Conservation (phyloP, 2,797 vertebrate genomes). For the Emys orbicularis region DNA sequence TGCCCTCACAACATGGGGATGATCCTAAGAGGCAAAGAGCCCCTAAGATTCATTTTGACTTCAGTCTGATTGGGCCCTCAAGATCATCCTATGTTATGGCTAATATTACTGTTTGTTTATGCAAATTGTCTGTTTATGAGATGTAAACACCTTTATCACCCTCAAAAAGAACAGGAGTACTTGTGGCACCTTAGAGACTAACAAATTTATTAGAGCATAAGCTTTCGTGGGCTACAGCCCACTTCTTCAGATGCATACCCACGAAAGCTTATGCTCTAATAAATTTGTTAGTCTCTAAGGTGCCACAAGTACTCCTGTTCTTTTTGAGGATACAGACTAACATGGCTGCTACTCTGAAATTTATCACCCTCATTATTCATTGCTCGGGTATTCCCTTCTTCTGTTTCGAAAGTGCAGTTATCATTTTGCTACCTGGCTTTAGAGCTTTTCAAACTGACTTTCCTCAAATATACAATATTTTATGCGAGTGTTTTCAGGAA, state of each 20-base stretch:
- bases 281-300: too few relatives aligned
- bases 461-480: neutral
- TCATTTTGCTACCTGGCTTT: neutral
- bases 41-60: neutral
- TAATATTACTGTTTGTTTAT: neutral
- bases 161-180: too few relatives aligned
- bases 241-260: too few relatives aligned
- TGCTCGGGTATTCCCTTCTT: neutral
- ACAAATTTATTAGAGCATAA: too few relatives aligned
- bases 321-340: too few relatives aligned
- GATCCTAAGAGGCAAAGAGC: neutral
- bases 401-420: neutral
- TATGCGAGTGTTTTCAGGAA: neutral
- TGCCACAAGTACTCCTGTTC: too few relatives aligned
- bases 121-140: neutral
- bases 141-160: neutral
- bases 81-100: neutral
- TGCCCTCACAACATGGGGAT: neutral
- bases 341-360: too few relatives aligned
- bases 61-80: neutral
- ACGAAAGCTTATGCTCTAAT: too few relatives aligned
- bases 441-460: neutral
- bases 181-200: too few relatives aligned
- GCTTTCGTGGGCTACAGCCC: too few relatives aligned
- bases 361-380: neutral